Evolutionary conservation across 1,140 invertebrate species (phyloP).

Genomic region (Ooceraea biroi): DNA sequence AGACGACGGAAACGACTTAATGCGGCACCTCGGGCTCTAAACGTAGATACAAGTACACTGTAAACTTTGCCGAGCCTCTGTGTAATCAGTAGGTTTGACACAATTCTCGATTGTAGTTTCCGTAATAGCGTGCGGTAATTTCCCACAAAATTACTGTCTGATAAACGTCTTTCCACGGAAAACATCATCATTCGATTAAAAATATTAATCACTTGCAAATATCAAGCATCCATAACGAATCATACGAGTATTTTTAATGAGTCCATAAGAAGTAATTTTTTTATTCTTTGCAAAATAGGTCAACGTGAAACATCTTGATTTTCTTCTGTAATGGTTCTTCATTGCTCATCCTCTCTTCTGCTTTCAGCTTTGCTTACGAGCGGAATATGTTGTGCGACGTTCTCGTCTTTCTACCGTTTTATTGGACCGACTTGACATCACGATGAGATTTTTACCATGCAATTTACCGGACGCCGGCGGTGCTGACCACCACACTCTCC

Average conservation of each 20-base stretch:
- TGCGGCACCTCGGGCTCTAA: background rate
- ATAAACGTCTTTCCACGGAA: background rate
- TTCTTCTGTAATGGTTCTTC: too few species aligned
- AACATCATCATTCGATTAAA: background rate
- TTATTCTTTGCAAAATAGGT: too few species aligned
- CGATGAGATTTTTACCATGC: background rate
- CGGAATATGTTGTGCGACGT: background rate
- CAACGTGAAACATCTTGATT: too few species aligned
- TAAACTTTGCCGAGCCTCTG: background rate
- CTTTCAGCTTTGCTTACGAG: too few species aligned
- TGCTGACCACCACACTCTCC: conserved; percentile 9
- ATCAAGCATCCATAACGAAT: too few species aligned
- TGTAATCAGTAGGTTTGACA: background rate
- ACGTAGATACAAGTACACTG: conserved; percentile 1
- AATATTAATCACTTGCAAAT: background rate
- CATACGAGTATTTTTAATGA: too few species aligned
- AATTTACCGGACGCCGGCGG: conserved; percentile 7
- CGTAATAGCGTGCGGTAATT: background rate
- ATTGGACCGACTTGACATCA: background rate
- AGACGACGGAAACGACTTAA: background rate
- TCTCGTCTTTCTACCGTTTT: background rate
- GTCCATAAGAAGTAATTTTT: too few species aligned
- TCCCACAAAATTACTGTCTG: background rate
- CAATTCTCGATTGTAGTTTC: background rate
- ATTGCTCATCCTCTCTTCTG: background rate